Percentiles rank a stretch among this genome's conserved stretches.
Evolutionary conservation across 2,888 invertebrate species (phyloP).

Genomic region (Platypus cylindrus): DNA sequence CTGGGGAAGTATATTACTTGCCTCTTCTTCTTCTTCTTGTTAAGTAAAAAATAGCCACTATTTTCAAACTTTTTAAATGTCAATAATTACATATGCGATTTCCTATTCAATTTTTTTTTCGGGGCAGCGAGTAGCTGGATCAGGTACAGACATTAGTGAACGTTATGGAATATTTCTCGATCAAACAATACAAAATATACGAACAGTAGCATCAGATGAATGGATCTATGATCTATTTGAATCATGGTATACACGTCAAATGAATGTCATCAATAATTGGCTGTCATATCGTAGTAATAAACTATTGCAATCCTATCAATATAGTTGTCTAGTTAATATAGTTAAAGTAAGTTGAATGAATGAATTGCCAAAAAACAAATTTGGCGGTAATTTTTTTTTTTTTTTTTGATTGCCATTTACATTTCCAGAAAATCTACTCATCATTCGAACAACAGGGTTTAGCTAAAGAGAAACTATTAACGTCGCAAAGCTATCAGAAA

Average conservation of each 20-base stretch:
- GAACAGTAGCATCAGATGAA: conserved; percentile 88
- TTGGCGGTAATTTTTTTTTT: no score
- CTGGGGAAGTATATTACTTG: no score
- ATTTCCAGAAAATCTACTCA: conserved; percentile 89
- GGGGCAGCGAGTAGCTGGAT: conserved; percentile 83
- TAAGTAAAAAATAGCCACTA: no score
- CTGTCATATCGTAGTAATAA: conserved; percentile 84
- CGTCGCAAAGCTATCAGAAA: conserved; percentile 88
- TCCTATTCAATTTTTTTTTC: conserved; percentile 17
- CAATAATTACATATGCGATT: no score
- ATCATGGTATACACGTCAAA: conserved; percentile 74
- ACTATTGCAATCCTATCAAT: conserved; percentile 91
- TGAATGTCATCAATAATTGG: conserved; percentile 90
- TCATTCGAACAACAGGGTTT: conserved; percentile 99
- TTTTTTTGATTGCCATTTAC: no score
- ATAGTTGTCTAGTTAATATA: conserved; percentile 92
- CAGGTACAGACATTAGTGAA: conserved; percentile 94
- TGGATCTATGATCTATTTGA: conserved; percentile 74
- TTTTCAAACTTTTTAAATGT: background rate
- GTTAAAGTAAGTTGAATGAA: conserved; percentile 81
- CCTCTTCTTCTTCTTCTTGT: no score
- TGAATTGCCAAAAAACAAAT: no score
- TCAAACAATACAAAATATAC: conserved; percentile 94
- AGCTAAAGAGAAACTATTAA: conserved; percentile 91
- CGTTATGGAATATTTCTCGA: conserved; percentile 96